Conservation (phyloP, 2,113 vertebrate species). For the Amblyornis subalaris region DNA sequence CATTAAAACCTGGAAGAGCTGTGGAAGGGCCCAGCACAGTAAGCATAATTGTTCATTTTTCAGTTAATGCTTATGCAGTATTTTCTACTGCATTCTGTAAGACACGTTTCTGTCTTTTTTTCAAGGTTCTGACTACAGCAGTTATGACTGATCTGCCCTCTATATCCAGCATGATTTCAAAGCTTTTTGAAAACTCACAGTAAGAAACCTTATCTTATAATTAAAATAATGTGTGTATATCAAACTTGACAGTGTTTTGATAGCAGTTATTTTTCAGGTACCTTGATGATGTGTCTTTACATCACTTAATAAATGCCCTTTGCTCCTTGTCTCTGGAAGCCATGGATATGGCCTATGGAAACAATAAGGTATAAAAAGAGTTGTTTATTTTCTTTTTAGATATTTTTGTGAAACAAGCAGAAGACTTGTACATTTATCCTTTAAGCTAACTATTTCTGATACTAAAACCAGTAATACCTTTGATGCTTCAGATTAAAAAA, state of each 20-base stretch:
- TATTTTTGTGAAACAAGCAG: not conserved
- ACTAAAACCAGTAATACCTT: not conserved
- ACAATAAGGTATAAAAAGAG: constrained; percentile 85
- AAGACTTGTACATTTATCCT: not conserved
- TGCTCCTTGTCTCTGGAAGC: constrained; percentile 97
- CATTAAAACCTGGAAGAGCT: constrained; percentile 93
- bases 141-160: constrained; percentile 98
- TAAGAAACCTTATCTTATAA: constrained; percentile 71
- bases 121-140: constrained; percentile 94
- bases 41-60: constrained; percentile 44
- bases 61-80: not conserved
- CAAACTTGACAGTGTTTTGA: constrained; percentile 22
- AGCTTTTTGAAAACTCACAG: constrained; percentile 98
- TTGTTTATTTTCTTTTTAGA: not conserved
- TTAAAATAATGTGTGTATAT: not conserved
- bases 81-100: not conserved
- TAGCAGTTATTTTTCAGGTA: constrained; percentile 80
- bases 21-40: constrained; percentile 98
- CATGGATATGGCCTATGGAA: constrained; percentile 99
- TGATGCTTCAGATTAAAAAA: not conserved
- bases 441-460: not conserved
- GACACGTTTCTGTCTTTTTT: not conserved
- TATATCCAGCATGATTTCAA: constrained; percentile 96
- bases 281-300: constrained; percentile 97
- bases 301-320: constrained; percentile 98